A percentile compares a stretch with the other conserved stretches of the same genome.
These are phyloP conservation scores for Fratercula arctica DNA, from an alignment of 2,797 vertebrate genomes.

Conservation along the genomic window DNA sequence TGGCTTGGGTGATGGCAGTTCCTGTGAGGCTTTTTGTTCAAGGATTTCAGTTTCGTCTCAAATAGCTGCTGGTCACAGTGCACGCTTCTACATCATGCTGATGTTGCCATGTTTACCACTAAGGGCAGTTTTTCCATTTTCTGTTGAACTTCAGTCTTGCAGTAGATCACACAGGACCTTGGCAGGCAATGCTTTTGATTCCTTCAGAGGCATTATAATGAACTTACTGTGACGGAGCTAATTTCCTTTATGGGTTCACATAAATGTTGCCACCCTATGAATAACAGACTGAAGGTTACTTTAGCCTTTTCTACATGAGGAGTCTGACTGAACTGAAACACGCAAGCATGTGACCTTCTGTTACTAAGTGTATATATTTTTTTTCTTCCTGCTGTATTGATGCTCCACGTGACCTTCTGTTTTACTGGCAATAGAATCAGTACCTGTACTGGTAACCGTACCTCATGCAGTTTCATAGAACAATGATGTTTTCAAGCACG, in stretches of 20 bases:
- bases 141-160: not conserved
- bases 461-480: not conserved
- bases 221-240: not conserved
- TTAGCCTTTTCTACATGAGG: not conserved
- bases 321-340: not conserved
- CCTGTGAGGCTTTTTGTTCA: not conserved
- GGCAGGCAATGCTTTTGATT: not conserved
- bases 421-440: not conserved
- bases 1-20: not conserved
- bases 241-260: not conserved
- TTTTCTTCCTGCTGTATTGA: not conserved
- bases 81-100: fast-evolving
- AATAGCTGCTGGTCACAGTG: not conserved
- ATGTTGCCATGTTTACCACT: not conserved
- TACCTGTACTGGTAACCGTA: not conserved
- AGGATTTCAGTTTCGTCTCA: not conserved
- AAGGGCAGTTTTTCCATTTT: not conserved
- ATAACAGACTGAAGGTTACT: not conserved
- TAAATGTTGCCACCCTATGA: not conserved
- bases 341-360: not conserved
- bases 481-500: not conserved
- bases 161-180: not conserved
- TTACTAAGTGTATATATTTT: not conserved
- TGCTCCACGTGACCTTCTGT: not conserved
- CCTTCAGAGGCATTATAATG: not conserved